Evolutionary conservation across 37 sponge, comb jelly and placozoan species (phyloP).

Genomic region (Axinella damicornis): DNA sequence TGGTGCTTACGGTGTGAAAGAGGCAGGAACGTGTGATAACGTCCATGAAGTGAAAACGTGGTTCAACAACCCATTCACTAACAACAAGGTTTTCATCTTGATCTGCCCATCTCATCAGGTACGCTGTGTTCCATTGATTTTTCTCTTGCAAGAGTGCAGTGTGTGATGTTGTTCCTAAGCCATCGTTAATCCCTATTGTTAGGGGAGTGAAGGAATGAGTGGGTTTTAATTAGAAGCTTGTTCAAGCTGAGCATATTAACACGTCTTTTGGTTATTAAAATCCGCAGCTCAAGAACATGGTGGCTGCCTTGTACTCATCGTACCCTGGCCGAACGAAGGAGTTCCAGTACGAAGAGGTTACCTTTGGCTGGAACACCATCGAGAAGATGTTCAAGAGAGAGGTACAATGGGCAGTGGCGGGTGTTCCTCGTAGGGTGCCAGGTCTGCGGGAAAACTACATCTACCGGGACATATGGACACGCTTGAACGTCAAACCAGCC

Average conservation of each 20-base stretch:
- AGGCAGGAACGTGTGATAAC: neutral
- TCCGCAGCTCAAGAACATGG: conserved; percentile 20
- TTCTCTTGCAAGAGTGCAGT: no score
- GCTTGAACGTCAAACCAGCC: no score
- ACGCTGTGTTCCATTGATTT: no score
- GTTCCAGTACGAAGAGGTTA: neutral
- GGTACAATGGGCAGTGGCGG: neutral
- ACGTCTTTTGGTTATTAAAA: no score
- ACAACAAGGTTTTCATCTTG: neutral
- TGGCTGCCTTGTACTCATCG: conserved; percentile 4
- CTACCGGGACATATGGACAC: neutral
- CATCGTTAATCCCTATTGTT: no score
- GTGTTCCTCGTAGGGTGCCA: neutral
- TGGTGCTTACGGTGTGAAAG: neutral
- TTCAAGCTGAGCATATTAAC: no score
- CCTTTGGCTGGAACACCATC: conserved; percentile 12
- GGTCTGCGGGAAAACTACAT: neutral
- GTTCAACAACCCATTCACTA: neutral
- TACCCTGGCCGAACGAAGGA: neutral
- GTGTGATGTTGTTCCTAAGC: no score
- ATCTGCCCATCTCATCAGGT: no score
- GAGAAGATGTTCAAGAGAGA: neutral
- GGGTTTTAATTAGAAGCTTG: no score
- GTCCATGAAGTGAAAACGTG: neutral
- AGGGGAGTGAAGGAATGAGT: no score